Percentiles rank a stretch among this genome's conserved stretches.
Evolutionary conservation across 2,888 invertebrate genomes (phyloP).

Genomic region (Gymnoscelis rufifasciata): DNA sequence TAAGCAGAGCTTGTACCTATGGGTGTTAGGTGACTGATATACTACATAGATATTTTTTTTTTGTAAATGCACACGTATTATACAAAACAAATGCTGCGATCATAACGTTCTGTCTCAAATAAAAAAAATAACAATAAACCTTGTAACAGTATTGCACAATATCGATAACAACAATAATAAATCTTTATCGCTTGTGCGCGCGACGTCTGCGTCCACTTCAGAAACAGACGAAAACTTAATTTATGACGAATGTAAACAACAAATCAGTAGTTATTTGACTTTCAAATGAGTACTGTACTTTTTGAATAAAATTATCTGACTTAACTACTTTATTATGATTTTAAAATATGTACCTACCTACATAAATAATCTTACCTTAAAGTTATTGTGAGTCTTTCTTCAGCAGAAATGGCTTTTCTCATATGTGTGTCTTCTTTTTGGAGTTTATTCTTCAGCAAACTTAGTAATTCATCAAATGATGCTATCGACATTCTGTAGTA

Average conservation of each 20-base stretch:
- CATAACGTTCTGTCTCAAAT: neutral
- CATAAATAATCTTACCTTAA: too few species aligned
- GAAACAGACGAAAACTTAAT: conserved; percentile 7
- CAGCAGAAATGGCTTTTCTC: conserved; percentile 5
- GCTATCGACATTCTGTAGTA: conserved; percentile 5
- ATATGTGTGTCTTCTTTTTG: conserved; percentile 6
- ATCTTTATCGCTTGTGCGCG: conserved; percentile 38
- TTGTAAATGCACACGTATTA: too few species aligned
- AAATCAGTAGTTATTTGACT: conserved; percentile 6
- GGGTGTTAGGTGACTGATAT: too few species aligned
- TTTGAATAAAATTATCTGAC: conserved; percentile 6
- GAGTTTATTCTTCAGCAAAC: conserved; percentile 5
- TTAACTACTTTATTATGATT: conserved; percentile 7
- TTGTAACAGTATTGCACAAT: neutral
- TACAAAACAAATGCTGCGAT: too few species aligned
- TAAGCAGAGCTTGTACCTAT: too few species aligned
- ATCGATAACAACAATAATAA: neutral
- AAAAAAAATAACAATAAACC: too few species aligned
- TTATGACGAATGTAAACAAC: conserved; percentile 6
- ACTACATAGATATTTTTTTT: too few species aligned
- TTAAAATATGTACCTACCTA: too few species aligned
- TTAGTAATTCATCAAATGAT: conserved; percentile 6
- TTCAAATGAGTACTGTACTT: conserved; percentile 6
- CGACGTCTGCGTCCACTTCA: conserved; percentile 31
- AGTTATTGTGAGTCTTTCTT: conserved; percentile 7